phyloP scores from a whole-genome alignment of 2,113 vertebrate genomes.

The Xerus inauris region DNA sequence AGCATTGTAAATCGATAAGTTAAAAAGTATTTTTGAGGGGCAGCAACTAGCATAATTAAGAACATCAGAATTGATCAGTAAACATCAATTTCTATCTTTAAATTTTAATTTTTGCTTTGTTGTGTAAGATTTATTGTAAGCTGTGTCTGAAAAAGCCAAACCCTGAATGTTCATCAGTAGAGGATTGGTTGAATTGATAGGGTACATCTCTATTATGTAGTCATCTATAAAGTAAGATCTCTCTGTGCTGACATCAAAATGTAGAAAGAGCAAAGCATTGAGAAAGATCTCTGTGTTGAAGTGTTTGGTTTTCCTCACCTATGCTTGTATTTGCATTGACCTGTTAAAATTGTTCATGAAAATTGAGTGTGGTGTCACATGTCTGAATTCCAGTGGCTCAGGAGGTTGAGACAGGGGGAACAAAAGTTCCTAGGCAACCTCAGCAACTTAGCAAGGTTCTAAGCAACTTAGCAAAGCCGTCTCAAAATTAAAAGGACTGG shows the following conservation, averaged over 20 bases:
- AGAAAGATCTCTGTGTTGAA: not conserved
- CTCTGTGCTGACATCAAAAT: conserved; percentile 2
- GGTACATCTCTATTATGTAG: not conserved
- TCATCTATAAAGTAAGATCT: not conserved
- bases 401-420: no score
- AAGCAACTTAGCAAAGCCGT: no score
- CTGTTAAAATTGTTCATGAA: not conserved
- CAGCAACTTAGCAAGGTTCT: no score
- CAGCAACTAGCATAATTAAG: conserved; percentile 38
- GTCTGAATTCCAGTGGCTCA: no score
- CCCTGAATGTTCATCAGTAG: conserved; percentile 5
- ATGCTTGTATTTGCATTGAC: conserved; percentile 11
- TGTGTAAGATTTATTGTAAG: conserved; percentile 14
- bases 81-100: conserved; percentile 23
- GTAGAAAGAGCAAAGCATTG: not conserved
- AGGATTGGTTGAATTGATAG: not conserved
- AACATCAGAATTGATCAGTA: conserved; percentile 18
- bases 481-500: no score
- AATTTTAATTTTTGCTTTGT: conserved; percentile 25
- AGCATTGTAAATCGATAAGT: not conserved
- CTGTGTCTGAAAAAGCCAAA: conserved; percentile 25
- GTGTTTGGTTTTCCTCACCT: conserved; percentile 4
- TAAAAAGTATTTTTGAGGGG: not conserved
- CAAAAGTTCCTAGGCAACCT: no score
- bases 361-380: no score